Conservation (phyloP, 2,888 invertebrate species). For the Crepidodera aurea region DNA sequence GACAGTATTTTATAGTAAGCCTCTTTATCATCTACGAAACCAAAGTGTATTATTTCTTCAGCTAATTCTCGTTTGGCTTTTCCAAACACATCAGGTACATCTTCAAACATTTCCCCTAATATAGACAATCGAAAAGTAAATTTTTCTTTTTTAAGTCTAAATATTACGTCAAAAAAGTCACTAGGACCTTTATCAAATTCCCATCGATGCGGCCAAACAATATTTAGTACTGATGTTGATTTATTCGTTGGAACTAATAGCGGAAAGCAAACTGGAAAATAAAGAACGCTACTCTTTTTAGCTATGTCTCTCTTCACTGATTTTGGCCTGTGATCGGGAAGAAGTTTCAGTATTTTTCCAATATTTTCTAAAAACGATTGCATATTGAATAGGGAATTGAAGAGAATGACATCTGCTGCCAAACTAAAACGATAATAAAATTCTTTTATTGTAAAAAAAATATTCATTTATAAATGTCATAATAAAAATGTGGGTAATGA, state of each 20-base stretch:
- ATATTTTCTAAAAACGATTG: slow-evolving; percentile 72
- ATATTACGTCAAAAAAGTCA: slow-evolving; percentile 66
- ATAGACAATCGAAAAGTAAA: slow-evolving; percentile 68
- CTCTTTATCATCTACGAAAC: slow-evolving; percentile 65
- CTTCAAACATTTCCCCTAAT: slow-evolving; percentile 69
- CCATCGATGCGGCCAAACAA: slow-evolving; percentile 82
- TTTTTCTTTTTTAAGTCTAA: slow-evolving; percentile 63
- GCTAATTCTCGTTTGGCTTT: slow-evolving; percentile 63
- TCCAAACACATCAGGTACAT: slow-evolving; percentile 69
- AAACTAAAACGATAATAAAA: slow-evolving; percentile 62
- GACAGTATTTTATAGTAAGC: slow-evolving; percentile 68
- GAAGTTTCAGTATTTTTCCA: slow-evolving; percentile 67
- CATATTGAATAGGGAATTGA: slow-evolving; percentile 76
- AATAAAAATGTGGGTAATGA: too few species aligned
- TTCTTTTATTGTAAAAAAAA: neutral
- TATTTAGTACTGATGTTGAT: slow-evolving; percentile 60
- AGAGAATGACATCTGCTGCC: slow-evolving; percentile 72
- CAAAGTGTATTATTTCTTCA: slow-evolving; percentile 67
- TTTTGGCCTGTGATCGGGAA: slow-evolving; percentile 71
- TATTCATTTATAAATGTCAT: neutral
- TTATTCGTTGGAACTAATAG: slow-evolving; percentile 37
- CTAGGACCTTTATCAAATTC: slow-evolving; percentile 80
- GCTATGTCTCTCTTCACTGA: slow-evolving; percentile 65
- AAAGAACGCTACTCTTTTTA: slow-evolving; percentile 69
- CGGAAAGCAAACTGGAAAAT: slow-evolving; percentile 59